These are phyloP conservation scores for Eilema sororculum DNA, from an alignment of 2,888 invertebrate genomes.

Conservation along the genomic window DNA sequence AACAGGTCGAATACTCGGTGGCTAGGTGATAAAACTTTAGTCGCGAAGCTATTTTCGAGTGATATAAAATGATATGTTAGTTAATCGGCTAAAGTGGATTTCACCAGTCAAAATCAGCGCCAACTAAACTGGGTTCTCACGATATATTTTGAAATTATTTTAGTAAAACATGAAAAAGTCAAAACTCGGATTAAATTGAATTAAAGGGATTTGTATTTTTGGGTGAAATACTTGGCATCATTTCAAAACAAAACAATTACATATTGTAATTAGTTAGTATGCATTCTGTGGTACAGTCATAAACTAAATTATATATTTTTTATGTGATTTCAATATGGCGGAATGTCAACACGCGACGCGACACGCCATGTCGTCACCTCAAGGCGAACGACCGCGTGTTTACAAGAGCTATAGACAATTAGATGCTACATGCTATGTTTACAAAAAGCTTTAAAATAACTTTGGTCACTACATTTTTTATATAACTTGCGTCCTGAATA, in stretches of 20 bases:
- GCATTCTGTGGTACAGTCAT: not conserved
- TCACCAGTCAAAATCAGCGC: not conserved
- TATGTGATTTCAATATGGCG: constrained; percentile 23
- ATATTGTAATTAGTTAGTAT: not conserved
- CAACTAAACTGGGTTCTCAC: not conserved
- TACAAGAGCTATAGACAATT: constrained; percentile 17
- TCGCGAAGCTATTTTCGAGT: not conserved
- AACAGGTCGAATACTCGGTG: constrained; percentile 22
- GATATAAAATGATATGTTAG: constrained; percentile 1
- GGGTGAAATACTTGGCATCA: not conserved
- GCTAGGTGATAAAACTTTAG: constrained; percentile 2
- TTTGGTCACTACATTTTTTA: not conserved
- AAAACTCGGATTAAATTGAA: too few species aligned
- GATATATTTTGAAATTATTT: not conserved
- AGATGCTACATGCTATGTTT: constrained; percentile 13
- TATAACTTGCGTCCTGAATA: not conserved
- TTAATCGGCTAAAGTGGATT: not conserved
- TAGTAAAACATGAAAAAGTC: too few species aligned
- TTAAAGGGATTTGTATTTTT: too few species aligned
- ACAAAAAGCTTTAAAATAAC: constrained; percentile 1
- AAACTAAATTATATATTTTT: constrained; percentile 12
- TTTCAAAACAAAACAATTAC: not conserved
- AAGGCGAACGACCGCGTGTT: constrained; percentile 36
- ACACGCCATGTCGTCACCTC: constrained; percentile 20
- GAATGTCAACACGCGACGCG: constrained; percentile 18